Conservation (phyloP, 1,140 invertebrate genomes). For the Ips typographus region DNA sequence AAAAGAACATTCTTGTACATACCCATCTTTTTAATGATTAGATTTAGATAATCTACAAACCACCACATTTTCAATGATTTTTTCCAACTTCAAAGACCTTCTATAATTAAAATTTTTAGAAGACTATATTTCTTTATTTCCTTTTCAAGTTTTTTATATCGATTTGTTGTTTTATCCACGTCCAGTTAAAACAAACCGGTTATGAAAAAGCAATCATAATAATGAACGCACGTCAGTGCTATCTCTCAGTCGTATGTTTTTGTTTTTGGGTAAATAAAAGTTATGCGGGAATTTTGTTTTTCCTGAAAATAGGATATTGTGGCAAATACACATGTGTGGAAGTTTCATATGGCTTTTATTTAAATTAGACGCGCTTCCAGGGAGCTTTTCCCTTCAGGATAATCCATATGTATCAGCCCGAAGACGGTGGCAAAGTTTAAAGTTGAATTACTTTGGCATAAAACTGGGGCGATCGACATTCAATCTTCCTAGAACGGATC, state of each 20-base stretch:
- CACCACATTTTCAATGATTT: too few species aligned
- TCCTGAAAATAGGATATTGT: background rate
- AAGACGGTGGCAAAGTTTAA: background rate
- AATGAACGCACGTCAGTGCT: background rate
- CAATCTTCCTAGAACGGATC: background rate
- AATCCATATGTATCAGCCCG: conserved; percentile 1
- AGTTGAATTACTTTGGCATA: background rate
- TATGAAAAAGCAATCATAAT: background rate
- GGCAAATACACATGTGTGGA: conserved; percentile 3
- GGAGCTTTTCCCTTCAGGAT: background rate
- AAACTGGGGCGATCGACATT: background rate
- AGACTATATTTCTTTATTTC: too few species aligned
- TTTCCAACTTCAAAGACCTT: too few species aligned
- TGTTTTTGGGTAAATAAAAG: too few species aligned
- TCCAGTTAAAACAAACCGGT: too few species aligned
- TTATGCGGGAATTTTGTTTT: background rate
- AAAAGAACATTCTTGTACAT: too few species aligned
- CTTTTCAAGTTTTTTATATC: too few species aligned
- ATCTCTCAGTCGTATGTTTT: too few species aligned
- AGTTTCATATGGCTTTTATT: conserved; percentile 13
- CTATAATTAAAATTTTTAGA: too few species aligned
- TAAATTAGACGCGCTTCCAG: conserved; percentile 4
- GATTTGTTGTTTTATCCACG: too few species aligned
- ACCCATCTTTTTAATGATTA: too few species aligned
- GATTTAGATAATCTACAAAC: too few species aligned